phyloP scores from a whole-genome alignment of 2,888 invertebrate species.

The Dexiosoma caninum region DNA sequence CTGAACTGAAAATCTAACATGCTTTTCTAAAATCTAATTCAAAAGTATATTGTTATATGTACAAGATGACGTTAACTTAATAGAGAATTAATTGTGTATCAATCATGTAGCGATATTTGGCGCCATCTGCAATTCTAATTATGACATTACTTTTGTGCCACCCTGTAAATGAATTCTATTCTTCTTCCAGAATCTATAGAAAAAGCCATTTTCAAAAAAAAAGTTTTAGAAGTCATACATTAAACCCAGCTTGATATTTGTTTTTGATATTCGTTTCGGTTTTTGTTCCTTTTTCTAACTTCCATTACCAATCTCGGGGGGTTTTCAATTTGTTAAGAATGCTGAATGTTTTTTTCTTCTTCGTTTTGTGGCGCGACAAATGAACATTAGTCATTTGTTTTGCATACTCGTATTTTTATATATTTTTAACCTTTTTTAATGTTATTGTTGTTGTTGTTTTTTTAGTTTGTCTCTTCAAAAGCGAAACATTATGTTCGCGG shows the following conservation, averaged over 20 bases:
- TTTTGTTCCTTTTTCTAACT: background rate
- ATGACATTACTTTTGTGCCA: no score
- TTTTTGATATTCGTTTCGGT: background rate
- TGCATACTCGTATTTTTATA: no score
- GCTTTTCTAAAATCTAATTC: no score
- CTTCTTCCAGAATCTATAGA: no score
- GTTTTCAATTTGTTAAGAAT: constrained; percentile 34
- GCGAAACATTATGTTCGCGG: constrained; percentile 51
- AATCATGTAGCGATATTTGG: no score
- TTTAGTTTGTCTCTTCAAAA: constrained; percentile 17
- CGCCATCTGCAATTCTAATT: no score
- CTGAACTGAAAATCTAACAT: no score
- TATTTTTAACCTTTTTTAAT: background rate
- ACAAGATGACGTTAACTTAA: no score
- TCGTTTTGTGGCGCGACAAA: constrained; percentile 60
- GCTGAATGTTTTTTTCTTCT: constrained; percentile 17
- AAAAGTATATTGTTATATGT: no score
- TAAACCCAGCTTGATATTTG: constrained; percentile 45
- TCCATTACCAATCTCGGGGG: constrained; percentile 41
- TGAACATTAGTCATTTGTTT: constrained; percentile 61
- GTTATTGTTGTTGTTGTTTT: background rate
- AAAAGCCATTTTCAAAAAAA: no score
- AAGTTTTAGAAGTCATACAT: constrained; percentile 5
- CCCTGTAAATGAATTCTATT: no score
- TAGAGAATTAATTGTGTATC: no score